Base-by-base conservation (phyloP, 2,888 invertebrate genomes). In the Epistrophe grossulariae region DNA sequence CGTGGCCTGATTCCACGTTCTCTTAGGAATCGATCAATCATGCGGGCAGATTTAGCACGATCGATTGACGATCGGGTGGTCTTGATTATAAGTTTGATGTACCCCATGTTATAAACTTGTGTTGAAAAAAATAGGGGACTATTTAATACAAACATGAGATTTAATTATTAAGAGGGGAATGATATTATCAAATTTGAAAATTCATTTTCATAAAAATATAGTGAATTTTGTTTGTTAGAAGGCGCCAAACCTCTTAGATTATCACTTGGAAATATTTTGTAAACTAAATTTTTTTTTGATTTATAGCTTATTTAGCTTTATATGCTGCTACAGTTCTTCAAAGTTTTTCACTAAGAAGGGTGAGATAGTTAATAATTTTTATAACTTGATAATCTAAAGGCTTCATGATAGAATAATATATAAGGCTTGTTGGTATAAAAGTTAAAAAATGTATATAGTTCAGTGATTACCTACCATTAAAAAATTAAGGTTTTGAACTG, bases 1-100 rank as follows among this genome's bases (percentile, higher is more conserved):
- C 43, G 59, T 62, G 82, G 59, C 73, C 80, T 59, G 57, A 48
- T 81, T 77, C 52, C 40, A 48, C 74, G 70, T 57, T 38, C 59
- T 62, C 48, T 50, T 24, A 24, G 66, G 60, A 79, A 79, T 71
- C 87, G 82, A 83, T 87, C 87, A 72, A 87, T 87, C 87, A 59
- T 87, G 83, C 87, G 83, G 83, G 87, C 60, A 76, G 83, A 83
- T 85, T 85, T 85, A 79, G 85, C 81, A 62, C 78, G 52, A 79
- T 79, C 66, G 60, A 50, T 59, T 13, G 15, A n/a, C 72, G 83
- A 83, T 87, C 52, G 79, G 85, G 85, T 87, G 85, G 85, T 87
- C 85, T 71, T 66, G 43, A 62, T 79, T 45, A n/a, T n/a, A 50
- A 48, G 70, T 57, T 35, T 17, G 55, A 45, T 78, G 55, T 72